These are phyloP conservation scores for Lucilia sericata DNA, from an alignment of 1,140 invertebrate species.

Conservation along the genomic window DNA sequence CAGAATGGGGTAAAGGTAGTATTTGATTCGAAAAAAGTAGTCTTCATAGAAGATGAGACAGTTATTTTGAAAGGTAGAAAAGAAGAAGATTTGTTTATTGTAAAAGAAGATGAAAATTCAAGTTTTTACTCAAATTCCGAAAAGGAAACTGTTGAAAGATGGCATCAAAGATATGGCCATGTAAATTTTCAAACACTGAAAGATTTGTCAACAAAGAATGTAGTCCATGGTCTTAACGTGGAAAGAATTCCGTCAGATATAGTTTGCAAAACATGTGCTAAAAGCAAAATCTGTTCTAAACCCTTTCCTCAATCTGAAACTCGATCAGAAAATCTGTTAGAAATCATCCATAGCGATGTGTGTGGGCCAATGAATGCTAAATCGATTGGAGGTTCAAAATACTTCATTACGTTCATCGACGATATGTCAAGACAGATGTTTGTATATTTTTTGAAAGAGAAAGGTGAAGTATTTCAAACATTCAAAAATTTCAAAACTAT, in stretches of 20 bases:
- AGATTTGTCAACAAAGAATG: background rate
- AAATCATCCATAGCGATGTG: slow-evolving; percentile 65
- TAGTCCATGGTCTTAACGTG: background rate
- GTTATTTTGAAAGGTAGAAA: too few relatives aligned
- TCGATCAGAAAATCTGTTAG: slow-evolving; percentile 54
- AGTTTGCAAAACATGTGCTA: slow-evolving; percentile 26
- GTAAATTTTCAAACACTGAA: slow-evolving; percentile 4
- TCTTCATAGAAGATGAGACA: too few relatives aligned
- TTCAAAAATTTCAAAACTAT: slow-evolving; percentile 45
- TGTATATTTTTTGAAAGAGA: slow-evolving; percentile 62
- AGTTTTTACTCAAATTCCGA: too few relatives aligned
- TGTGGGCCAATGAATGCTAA: slow-evolving; percentile 63
- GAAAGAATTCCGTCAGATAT: background rate
- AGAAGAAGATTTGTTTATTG: too few relatives aligned
- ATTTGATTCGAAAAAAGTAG: too few relatives aligned
- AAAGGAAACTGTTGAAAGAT: background rate
- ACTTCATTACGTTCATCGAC: slow-evolving; percentile 67
- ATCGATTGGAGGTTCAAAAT: slow-evolving; percentile 58
- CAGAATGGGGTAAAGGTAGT: too few relatives aligned
- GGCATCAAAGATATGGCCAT: slow-evolving; percentile 42
- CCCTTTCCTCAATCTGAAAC: background rate
- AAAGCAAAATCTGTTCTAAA: slow-evolving; percentile 17
- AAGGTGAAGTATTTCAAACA: slow-evolving; percentile 48
- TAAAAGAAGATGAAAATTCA: too few relatives aligned
- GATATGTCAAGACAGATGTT: slow-evolving; percentile 60